These are phyloP conservation scores for Cephus pulcher DNA, from an alignment of 2,888 invertebrate genomes.

Conservation along the genomic window DNA sequence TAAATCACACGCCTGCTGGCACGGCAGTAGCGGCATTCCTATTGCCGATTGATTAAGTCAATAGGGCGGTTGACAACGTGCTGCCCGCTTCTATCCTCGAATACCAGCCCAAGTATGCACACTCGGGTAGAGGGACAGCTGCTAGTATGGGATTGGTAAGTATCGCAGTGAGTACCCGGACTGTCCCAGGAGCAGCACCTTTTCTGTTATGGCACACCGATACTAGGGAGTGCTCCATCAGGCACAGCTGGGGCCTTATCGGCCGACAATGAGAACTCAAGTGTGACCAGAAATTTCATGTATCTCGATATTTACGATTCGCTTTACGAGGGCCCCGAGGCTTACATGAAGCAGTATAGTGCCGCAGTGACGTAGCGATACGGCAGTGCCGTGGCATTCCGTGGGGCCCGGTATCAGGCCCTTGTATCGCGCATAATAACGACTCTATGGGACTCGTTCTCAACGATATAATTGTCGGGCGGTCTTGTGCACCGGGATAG, in stretches of 20 bases:
- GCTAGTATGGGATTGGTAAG: not conserved
- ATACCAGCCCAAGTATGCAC: not conserved
- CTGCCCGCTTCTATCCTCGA: slow-evolving; percentile 20
- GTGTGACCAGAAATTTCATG: slow-evolving; percentile 4
- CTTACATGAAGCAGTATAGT: not conserved
- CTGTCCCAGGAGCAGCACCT: not conserved
- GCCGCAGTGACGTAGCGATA: too few relatives aligned
- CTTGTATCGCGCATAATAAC: not conserved
- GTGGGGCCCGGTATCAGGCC: not conserved
- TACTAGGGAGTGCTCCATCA: slow-evolving; percentile 9
- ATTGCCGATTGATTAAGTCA: slow-evolving; percentile 47
- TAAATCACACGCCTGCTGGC: slow-evolving; percentile 37
- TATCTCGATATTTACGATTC: not conserved
- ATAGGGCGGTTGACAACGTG: slow-evolving; percentile 24
- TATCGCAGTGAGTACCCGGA: not conserved
- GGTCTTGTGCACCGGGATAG: not conserved
- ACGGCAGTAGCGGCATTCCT: slow-evolving; percentile 42
- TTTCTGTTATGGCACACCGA: not conserved
- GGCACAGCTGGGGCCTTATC: slow-evolving; percentile 36
- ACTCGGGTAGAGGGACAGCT: not conserved
- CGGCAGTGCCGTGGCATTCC: not conserved
- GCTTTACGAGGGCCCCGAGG: not conserved
- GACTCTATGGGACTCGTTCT: not conserved
- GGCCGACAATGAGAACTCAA: slow-evolving; percentile 33
- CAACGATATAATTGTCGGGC: not conserved